phyloP scores from a whole-genome alignment of 2,888 invertebrate genomes.

The Temnothorax unifasciatus region DNA sequence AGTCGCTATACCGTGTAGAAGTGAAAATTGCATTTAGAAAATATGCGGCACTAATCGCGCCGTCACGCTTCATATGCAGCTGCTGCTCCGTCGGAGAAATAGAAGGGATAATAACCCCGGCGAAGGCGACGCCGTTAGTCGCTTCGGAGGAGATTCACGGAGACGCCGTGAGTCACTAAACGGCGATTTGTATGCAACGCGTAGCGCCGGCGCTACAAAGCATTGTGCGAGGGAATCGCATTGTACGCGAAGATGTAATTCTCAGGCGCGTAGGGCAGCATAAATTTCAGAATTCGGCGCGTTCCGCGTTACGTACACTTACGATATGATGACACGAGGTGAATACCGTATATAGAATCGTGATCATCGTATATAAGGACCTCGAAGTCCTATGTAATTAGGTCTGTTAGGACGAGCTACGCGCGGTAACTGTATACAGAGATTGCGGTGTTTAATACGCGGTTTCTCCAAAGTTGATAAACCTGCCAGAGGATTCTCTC shows the following conservation, averaged over 20 bases:
- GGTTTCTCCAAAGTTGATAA: constrained; percentile 1
- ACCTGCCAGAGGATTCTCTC: background rate
- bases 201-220: constrained; percentile 69
- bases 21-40: constrained; percentile 53
- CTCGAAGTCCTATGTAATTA: background rate
- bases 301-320: background rate
- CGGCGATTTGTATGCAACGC: constrained; percentile 68
- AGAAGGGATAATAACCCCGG: constrained; percentile 46
- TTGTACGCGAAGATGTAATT: constrained; percentile 65
- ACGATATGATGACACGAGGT: background rate
- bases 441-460: constrained; percentile 31
- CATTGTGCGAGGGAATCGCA: constrained; percentile 72
- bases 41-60: constrained; percentile 46
- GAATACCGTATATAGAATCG: constrained; percentile 10
- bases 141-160: constrained; percentile 37
- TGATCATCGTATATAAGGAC: background rate
- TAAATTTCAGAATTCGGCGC: constrained; percentile 47
- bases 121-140: constrained; percentile 15
- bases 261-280: constrained; percentile 31
- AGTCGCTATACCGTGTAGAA: constrained; percentile 19
- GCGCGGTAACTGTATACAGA: constrained; percentile 34
- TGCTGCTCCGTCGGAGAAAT: background rate
- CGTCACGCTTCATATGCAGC: constrained; percentile 49
- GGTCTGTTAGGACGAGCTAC: constrained; percentile 2
- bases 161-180: constrained; percentile 64